Percentiles rank a stretch among this genome's conserved stretches.
phyloP scores from a whole-genome alignment of 2,888 invertebrate species.

The Axea sp. region DNA sequence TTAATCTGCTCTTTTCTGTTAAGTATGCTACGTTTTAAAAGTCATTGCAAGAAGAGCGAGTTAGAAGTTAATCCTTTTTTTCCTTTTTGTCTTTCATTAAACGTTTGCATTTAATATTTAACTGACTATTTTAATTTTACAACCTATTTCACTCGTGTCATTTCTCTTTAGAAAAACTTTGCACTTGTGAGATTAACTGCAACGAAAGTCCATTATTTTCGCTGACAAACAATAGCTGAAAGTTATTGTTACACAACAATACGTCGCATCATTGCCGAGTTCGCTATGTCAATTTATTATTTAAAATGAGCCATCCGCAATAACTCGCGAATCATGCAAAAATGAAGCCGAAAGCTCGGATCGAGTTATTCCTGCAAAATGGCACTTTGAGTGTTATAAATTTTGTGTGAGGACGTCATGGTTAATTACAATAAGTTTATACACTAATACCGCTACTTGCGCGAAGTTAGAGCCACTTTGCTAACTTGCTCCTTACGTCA shows the following conservation, averaged over 20 bases:
- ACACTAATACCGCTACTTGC: constrained; percentile 51
- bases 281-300: constrained; percentile 35
- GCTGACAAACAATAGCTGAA: constrained; percentile 41
- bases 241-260: constrained; percentile 46
- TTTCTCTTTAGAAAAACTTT: constrained; percentile 27
- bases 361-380: constrained; percentile 31
- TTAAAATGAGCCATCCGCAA: constrained; percentile 32
- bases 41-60: no score
- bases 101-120: constrained; percentile 16
- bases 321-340: constrained; percentile 37
- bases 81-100: neutral
- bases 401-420: constrained; percentile 30
- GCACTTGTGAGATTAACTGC: constrained; percentile 43
- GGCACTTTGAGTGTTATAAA: constrained; percentile 41
- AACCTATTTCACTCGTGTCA: constrained; percentile 6
- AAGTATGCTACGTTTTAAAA: no score
- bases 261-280: constrained; percentile 38
- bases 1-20: no score
- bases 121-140: constrained; percentile 12
- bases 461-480: constrained; percentile 53
- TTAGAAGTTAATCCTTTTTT: no score
- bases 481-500: constrained; percentile 48
- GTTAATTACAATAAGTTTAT: constrained; percentile 54
- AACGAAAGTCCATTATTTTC: constrained; percentile 40
- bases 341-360: constrained; percentile 22